These are phyloP conservation scores for Gyrodactylus bullatarudis DNA, from an alignment of 1,140 invertebrate species.

Conservation along the genomic window DNA sequence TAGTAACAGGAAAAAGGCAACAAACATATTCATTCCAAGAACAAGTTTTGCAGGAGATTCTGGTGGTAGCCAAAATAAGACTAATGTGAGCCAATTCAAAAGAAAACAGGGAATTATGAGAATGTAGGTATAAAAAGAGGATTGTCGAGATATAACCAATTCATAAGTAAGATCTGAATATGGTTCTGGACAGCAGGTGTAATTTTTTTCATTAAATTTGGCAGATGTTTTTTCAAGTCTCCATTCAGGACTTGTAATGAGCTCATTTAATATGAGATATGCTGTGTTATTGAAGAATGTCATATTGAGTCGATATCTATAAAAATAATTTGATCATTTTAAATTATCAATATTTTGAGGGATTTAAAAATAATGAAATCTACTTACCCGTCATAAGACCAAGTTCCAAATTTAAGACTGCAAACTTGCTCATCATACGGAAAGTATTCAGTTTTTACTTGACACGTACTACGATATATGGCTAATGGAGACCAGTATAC, in stretches of 20 bases:
- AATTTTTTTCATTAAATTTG: conserved; percentile 1
- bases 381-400: conserved; percentile 10
- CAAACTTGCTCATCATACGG: conserved; percentile 11
- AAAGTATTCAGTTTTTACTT: conserved; percentile 10
- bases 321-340: not conserved
- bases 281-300: conserved; percentile 1
- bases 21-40: conserved; percentile 20
- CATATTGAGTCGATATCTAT: conserved; percentile 5
- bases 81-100: conserved; percentile 19
- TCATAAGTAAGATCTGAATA: conserved; percentile 9
- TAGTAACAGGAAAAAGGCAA: conserved; percentile 18
- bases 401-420: conserved; percentile 10
- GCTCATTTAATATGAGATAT: not conserved
- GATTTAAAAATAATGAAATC: not conserved
- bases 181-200: conserved; percentile 9
- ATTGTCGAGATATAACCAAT: conserved; percentile 8
- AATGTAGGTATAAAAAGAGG: conserved; percentile 9
- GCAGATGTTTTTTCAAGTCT: not conserved
- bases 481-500: conserved; percentile 32
- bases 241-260: conserved; percentile 4
- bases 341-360: too few species aligned
- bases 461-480: conserved; percentile 10
- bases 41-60: conserved; percentile 22
- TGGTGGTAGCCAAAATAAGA: conserved; percentile 21
- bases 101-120: conserved; percentile 9